Conservation (phyloP, 2,888 invertebrate genomes). For the Trachelus iudaicus region DNA sequence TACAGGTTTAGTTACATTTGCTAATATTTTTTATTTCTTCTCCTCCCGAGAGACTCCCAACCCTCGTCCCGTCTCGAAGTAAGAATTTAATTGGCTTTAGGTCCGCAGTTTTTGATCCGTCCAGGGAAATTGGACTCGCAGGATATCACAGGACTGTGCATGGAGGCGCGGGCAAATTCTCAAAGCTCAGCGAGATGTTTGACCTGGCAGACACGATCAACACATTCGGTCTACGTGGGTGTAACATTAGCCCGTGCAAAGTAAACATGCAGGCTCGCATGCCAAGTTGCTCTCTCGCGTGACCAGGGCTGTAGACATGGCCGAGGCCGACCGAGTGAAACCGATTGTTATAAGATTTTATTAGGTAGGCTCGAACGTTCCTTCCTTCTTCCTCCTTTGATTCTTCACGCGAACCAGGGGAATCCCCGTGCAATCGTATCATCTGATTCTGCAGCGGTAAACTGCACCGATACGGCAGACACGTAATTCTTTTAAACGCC, state of each 20-base stretch:
- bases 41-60: neutral
- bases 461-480: neutral
- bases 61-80: neutral
- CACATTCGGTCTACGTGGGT: slow-evolving; percentile 44
- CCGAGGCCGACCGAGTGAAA: slow-evolving; percentile 30
- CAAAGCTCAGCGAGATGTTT: slow-evolving; percentile 51
- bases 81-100: neutral
- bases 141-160: neutral
- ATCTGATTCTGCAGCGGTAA: neutral
- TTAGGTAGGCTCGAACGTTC: slow-evolving; percentile 16
- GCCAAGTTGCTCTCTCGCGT: slow-evolving; percentile 35
- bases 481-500: neutral
- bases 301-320: slow-evolving; percentile 37
- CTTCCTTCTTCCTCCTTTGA: neutral
- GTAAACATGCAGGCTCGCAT: slow-evolving; percentile 51
- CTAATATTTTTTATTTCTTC: neutral
- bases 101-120: neutral
- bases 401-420: neutral
- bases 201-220: slow-evolving; percentile 48
- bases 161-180: slow-evolving; percentile 11
- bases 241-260: slow-evolving; percentile 47
- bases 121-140: neutral
- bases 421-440: neutral
- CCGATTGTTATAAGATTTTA: slow-evolving; percentile 43
- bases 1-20: neutral